These are phyloP conservation scores for Gadus macrocephalus DNA, from an alignment of 2,113 vertebrate species.

Conservation along the genomic window DNA sequence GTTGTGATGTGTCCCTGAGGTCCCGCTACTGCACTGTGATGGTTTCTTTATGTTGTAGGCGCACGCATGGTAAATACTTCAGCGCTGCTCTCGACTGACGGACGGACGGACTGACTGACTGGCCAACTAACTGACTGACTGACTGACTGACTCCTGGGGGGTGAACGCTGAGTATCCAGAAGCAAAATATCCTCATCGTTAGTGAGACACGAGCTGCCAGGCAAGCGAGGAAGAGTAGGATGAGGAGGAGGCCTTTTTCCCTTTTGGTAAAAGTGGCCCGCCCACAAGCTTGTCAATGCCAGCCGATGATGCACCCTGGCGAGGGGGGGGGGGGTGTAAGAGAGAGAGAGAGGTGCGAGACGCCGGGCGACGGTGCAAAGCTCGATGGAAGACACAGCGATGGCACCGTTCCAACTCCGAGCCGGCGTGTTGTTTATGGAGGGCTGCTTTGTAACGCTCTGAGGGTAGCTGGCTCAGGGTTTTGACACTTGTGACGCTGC, in stretches of 20 bases:
- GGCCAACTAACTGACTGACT: conserved; percentile 17
- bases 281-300: conserved; percentile 28
- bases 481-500: no score
- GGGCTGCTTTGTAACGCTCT: no score
- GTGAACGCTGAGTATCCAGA: conserved; percentile 35
- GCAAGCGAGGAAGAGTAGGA: not conserved
- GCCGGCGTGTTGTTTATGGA: no score
- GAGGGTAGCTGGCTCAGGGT: no score
- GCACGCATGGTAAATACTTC: not conserved
- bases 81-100: conserved; percentile 39
- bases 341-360: not conserved
- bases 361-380: no score
- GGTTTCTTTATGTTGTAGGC: no score
- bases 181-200: conserved; percentile 19
- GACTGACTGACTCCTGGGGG: not conserved
- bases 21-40: no score
- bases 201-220: conserved; percentile 38
- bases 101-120: not conserved
- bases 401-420: no score
- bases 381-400: no score
- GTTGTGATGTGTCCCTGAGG: no score
- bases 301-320: conserved; percentile 39
- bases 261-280: no score
- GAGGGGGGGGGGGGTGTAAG: conserved; percentile 35
- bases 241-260: conserved; percentile 4